These are phyloP conservation scores for Solenodon paradoxus DNA, from an alignment of 2,113 vertebrate genomes.

Conservation along the genomic window DNA sequence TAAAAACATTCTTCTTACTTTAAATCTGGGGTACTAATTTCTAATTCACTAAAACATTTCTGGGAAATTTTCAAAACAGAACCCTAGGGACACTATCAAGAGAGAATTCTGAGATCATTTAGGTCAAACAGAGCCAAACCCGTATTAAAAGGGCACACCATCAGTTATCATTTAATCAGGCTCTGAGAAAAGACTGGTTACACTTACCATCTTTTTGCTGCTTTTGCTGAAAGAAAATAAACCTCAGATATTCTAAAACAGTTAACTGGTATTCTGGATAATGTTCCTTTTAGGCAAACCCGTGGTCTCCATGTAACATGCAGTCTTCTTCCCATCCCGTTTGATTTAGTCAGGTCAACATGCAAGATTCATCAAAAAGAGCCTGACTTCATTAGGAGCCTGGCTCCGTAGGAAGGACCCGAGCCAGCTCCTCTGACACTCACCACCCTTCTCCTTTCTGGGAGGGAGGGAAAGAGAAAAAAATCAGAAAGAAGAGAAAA, in stretches of 20 bases:
- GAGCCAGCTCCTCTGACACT: not conserved
- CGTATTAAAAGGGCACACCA: not conserved
- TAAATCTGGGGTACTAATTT: slow-evolving; percentile 9
- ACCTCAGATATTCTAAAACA: not conserved
- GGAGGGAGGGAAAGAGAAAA: not conserved
- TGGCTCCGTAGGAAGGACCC: not conserved
- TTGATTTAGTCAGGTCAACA: not conserved
- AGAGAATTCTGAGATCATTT: not conserved
- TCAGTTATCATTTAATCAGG: not conserved
- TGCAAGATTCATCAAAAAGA: not conserved
- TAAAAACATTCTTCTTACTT: slow-evolving; percentile 44
- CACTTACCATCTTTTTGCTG: not conserved
- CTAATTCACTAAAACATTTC: slow-evolving; percentile 20
- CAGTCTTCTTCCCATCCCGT: not conserved
- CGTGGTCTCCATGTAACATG: not conserved
- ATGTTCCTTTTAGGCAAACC: not conserved
- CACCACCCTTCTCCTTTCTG: not conserved
- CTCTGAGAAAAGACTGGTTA: not conserved
- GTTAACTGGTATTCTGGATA: not conserved
- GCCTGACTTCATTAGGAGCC: not conserved
- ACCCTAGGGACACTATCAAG: not conserved
- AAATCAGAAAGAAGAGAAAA: not conserved
- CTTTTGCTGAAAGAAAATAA: slow-evolving; percentile 34
- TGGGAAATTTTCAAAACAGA: slow-evolving; percentile 31
- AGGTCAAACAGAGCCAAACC: not conserved